These are phyloP conservation scores for Ormyrus pomaceus DNA, from an alignment of 2,888 invertebrate species.

Conservation along the genomic window DNA sequence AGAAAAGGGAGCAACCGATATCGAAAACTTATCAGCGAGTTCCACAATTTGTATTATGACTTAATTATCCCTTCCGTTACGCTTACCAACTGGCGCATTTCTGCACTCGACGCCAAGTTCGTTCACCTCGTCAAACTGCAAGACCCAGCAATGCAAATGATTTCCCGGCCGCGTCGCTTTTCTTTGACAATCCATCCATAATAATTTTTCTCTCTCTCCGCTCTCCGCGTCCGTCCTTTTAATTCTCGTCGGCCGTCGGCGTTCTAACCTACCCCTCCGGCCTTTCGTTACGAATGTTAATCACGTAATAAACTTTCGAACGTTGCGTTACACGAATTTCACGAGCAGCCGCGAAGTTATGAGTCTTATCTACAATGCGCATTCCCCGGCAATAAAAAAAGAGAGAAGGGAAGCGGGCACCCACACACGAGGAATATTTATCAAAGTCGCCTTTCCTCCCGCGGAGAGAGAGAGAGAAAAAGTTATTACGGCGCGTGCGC, in stretches of 20 bases:
- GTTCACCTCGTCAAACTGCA: no score
- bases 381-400: constrained; percentile 40
- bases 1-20: no score
- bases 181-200: no score
- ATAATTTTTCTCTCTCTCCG: neutral
- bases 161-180: no score
- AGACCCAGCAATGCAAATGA: no score
- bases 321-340: constrained; percentile 34
- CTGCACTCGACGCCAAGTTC: no score
- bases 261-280: no score
- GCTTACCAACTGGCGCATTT: no score
- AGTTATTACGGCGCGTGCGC: constrained; percentile 34
- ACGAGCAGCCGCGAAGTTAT: constrained; percentile 44
- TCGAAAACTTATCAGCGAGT: no score
- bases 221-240: neutral
- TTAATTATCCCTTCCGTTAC: no score
- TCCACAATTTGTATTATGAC: no score
- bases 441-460: constrained; percentile 24
- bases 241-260: neutral
- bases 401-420: neutral
- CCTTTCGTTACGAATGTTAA: constrained; percentile 33
- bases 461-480: constrained; percentile 3
- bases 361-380: constrained; percentile 49
- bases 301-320: constrained; percentile 41
- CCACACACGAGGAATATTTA: constrained; percentile 43